Percentiles rank a stretch among this genome's conserved stretches.
phyloP scores from a whole-genome alignment of 2,113 vertebrate species.

The Ochotona princeps region DNA sequence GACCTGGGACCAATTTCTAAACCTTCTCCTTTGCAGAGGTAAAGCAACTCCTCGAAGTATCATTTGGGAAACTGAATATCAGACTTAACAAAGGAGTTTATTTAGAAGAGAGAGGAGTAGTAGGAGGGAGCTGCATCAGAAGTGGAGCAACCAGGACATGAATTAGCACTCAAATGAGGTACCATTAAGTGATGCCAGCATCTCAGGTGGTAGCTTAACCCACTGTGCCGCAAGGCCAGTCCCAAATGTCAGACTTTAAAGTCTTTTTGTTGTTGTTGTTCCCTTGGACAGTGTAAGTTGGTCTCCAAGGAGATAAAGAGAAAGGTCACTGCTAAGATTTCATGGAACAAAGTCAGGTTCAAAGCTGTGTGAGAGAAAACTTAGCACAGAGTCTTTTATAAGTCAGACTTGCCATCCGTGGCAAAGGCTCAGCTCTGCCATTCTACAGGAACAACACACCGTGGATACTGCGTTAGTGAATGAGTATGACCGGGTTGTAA shows the following conservation, averaged over 20 bases:
- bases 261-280: not conserved
- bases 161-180: too few species aligned
- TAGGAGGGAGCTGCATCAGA: too few species aligned
- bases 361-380: not conserved
- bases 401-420: not conserved
- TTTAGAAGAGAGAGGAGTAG: too few species aligned
- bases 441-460: not conserved
- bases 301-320: not conserved
- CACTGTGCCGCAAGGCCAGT: too few species aligned
- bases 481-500: not conserved
- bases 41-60: not conserved
- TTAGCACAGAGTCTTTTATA: not conserved
- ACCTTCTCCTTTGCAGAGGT: not conserved
- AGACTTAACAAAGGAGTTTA: not conserved
- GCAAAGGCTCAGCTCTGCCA: not conserved
- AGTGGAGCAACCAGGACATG: too few species aligned
- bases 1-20: not conserved
- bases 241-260: too few species aligned
- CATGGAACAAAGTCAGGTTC: not conserved
- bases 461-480: not conserved
- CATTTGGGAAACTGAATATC: not conserved
- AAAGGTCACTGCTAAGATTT: not conserved
- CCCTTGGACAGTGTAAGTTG: not conserved
- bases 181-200: too few species aligned
- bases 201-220: too few species aligned